phyloP scores from a whole-genome alignment of 2,797 vertebrate genomes.

The Gambusia yucatana region DNA sequence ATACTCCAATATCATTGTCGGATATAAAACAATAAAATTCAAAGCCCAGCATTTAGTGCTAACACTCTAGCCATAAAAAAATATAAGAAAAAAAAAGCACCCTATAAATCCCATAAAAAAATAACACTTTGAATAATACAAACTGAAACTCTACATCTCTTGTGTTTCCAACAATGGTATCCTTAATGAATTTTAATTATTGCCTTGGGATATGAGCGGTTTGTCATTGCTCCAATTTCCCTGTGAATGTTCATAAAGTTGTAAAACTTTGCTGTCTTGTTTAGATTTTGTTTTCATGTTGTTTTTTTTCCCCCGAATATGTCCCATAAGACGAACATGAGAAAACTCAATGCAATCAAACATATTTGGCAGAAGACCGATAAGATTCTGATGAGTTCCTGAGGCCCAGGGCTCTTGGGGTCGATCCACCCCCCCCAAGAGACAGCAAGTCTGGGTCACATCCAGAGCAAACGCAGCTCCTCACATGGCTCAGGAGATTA shows the following conservation, averaged over 20 bases:
- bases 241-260: neutral
- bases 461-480: conserved; percentile 20
- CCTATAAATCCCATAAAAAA: neutral
- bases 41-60: neutral
- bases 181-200: neutral
- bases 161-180: neutral
- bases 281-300: neutral
- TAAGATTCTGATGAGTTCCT: conserved; percentile 64
- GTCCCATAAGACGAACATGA: conserved; percentile 59
- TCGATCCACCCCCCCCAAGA: conserved; percentile 31
- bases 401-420: conserved; percentile 50
- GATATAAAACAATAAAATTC: neutral
- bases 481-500: neutral
- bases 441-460: conserved; percentile 42
- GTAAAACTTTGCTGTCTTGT: neutral
- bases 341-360: conserved; percentile 56
- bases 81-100: neutral
- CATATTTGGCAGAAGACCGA: conserved; percentile 53
- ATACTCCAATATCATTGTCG: neutral
- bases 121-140: neutral
- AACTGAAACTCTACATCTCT: neutral
- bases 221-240: neutral
- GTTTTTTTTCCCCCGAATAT: conserved; percentile 35
- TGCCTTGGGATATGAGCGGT: neutral
- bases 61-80: neutral